Percentiles rank a stretch among this genome's conserved stretches.
These are phyloP conservation scores for Hycleus cichorii DNA, from an alignment of 1,140 invertebrate species.

Conservation along the genomic window DNA sequence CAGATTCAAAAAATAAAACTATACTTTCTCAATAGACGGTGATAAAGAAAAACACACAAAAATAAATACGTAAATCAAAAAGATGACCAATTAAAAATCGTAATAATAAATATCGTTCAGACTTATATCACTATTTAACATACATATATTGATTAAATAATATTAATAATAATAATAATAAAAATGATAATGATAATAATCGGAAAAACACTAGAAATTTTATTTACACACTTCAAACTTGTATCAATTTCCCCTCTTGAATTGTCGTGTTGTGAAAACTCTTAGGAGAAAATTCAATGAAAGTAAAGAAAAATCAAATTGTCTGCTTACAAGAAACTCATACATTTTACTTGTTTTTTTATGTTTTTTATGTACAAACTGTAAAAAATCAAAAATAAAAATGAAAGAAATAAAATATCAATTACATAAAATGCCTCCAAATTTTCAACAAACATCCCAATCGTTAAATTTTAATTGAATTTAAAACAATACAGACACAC, in stretches of 20 bases:
- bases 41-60: conserved; percentile 22
- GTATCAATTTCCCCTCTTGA: conserved; percentile 2
- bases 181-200: conserved; percentile 5
- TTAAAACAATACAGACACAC: no score
- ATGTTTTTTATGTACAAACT: conserved; percentile 26
- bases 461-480: no score
- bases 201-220: conserved; percentile 25
- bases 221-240: conserved; percentile 37
- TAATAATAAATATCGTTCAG: conserved; percentile 33
- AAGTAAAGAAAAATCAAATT: conserved; percentile 12
- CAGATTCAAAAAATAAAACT: conserved; percentile 28
- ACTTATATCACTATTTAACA: conserved; percentile 30
- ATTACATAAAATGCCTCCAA: background rate
- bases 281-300: no score
- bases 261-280: no score
- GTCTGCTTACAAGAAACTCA: conserved; percentile 17
- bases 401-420: conserved; percentile 4
- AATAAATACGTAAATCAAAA: conserved; percentile 22
- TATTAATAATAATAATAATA: conserved; percentile 11
- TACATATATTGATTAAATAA: conserved; percentile 19
- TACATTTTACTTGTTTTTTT: conserved; percentile 7
- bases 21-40: conserved; percentile 7
- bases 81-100: conserved; percentile 19
- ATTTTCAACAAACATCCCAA: no score
- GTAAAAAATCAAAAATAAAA: conserved; percentile 22